Conservation (phyloP, 2,888 invertebrate species). For the Dascillus cervinus region DNA sequence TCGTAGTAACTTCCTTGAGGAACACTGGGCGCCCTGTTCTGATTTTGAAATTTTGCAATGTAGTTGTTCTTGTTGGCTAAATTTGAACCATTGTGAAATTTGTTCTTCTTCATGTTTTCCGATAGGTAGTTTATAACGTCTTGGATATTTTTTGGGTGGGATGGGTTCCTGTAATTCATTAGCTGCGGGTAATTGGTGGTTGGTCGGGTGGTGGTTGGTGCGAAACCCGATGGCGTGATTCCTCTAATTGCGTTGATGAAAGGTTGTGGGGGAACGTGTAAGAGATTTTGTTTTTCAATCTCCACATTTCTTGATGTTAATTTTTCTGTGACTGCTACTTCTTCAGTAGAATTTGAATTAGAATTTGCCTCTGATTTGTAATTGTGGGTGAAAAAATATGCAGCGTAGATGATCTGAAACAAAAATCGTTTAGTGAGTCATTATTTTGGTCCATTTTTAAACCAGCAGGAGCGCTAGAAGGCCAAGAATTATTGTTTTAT, state of each 20-base stretch:
- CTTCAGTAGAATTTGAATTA: not conserved
- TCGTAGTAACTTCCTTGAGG: conserved; percentile 2
- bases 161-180: conserved; percentile 14
- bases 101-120: conserved; percentile 9
- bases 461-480: no score
- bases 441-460: no score
- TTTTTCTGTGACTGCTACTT: conserved; percentile 4
- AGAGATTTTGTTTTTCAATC: conserved; percentile 8
- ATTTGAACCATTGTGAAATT: conserved; percentile 3
- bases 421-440: no score
- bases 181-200: conserved; percentile 23
- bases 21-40: not conserved
- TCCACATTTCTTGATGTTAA: conserved; percentile 3
- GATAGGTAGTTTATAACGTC: conserved; percentile 30
- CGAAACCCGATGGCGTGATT: conserved; percentile 27
- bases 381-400: no score
- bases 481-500: no score
- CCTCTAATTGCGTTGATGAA: conserved; percentile 27
- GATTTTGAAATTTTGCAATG: not conserved
- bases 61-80: conserved; percentile 4
- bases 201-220: conserved; percentile 16
- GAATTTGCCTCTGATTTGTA: no score
- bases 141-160: conserved; percentile 32
- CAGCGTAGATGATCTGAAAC: no score
- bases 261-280: conserved; percentile 21